Evolutionary conservation across 2,888 invertebrate species (phyloP).

Genomic region (Lasioglossum oenotherae): DNA sequence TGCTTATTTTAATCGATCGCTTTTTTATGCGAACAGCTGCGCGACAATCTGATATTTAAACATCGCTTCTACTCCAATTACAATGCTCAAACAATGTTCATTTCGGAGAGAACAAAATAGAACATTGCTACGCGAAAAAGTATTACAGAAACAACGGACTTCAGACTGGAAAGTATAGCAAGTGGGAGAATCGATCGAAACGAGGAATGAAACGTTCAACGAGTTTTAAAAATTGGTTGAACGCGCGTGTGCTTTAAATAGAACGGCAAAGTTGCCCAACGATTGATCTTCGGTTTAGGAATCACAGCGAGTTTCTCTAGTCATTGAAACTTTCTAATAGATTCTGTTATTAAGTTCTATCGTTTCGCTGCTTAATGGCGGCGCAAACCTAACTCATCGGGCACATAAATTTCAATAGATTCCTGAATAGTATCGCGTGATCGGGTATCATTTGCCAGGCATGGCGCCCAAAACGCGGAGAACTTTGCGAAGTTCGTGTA

Average conservation of each 20-base stretch:
- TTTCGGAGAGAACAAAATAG: too few species aligned
- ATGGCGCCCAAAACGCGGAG: slow-evolving; percentile 25
- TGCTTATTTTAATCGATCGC: too few species aligned
- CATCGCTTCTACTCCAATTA: background rate
- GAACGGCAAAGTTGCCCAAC: background rate
- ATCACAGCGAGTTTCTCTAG: background rate
- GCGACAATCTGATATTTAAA: background rate
- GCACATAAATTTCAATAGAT: slow-evolving; percentile 36
- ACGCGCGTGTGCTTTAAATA: background rate
- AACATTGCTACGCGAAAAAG: background rate
- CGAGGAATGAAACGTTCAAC: background rate
- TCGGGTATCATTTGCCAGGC: slow-evolving; percentile 28
- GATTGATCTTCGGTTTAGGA: background rate
- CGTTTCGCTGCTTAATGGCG: slow-evolving; percentile 36
- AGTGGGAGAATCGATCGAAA: background rate
- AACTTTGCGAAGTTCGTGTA: slow-evolving; percentile 42
- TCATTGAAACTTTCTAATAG: slow-evolving; percentile 13
- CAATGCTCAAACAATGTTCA: too few species aligned
- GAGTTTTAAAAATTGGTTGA: background rate
- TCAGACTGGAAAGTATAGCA: background rate
- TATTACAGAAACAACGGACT: too few species aligned
- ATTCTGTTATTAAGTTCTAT: slow-evolving; percentile 6
- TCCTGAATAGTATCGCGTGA: slow-evolving; percentile 47
- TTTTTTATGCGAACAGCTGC: too few species aligned
- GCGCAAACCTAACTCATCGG: slow-evolving; percentile 31